These are phyloP conservation scores for Xylota segnis DNA, from an alignment of 2,888 invertebrate species.

Conservation along the genomic window DNA sequence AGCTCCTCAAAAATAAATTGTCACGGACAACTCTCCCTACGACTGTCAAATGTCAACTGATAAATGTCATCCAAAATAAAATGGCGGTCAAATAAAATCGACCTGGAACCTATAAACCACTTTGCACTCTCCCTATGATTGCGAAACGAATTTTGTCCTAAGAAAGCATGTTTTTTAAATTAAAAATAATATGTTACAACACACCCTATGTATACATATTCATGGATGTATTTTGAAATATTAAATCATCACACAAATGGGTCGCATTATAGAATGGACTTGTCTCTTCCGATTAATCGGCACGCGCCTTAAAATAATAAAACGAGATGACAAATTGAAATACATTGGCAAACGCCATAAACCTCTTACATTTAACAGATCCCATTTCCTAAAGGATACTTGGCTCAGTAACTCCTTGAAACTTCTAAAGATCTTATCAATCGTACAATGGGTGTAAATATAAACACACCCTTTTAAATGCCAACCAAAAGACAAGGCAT, in stretches of 20 bases:
- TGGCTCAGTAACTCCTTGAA: slow-evolving; percentile 10
- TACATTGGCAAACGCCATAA: slow-evolving; percentile 15
- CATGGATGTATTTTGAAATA: too few species aligned
- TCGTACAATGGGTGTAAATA: slow-evolving; percentile 26
- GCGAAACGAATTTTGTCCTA: too few species aligned
- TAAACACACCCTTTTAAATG: slow-evolving; percentile 29
- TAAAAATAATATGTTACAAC: too few species aligned
- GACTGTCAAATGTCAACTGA: too few species aligned
- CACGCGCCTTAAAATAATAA: slow-evolving; percentile 23
- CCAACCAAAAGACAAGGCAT: slow-evolving; percentile 9
- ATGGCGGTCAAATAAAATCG: too few species aligned
- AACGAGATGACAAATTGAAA: slow-evolving; percentile 47
- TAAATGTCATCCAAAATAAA: too few species aligned
- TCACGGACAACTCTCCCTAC: too few species aligned
- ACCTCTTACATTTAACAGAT: slow-evolving; percentile 19
- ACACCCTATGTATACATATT: too few species aligned
- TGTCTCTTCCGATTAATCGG: background rate
- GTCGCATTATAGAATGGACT: background rate
- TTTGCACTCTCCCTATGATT: too few species aligned
- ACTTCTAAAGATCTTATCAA: slow-evolving; percentile 39
- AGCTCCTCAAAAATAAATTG: too few species aligned
- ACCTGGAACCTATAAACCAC: too few species aligned
- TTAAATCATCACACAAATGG: background rate
- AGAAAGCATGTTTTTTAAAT: too few species aligned
- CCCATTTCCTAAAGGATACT: slow-evolving; percentile 8